These are phyloP conservation scores for Burhinus oedicnemus DNA, from an alignment of 2,113 vertebrate genomes.

Conservation along the genomic window DNA sequence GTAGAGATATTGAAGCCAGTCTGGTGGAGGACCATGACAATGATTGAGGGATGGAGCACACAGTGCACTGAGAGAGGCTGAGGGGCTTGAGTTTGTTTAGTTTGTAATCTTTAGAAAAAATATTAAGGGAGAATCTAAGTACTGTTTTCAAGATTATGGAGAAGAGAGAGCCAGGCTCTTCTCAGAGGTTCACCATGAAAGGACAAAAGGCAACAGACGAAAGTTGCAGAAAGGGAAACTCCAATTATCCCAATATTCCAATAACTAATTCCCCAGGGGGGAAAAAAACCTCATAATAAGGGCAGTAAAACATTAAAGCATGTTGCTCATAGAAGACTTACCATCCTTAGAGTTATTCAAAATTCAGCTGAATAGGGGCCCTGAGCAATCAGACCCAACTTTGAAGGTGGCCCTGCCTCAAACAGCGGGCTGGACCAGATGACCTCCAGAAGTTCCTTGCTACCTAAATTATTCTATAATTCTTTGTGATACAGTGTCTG, in stretches of 20 bases:
- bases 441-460: not conserved
- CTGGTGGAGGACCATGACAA: not conserved
- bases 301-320: not conserved
- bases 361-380: not conserved
- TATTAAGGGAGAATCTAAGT: not conserved
- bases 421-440: not conserved
- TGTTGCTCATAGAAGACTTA: not conserved
- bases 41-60: accelerated
- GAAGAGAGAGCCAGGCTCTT: not conserved
- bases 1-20: not conserved
- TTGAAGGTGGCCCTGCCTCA: not conserved
- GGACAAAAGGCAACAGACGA: not conserved
- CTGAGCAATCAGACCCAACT: not conserved
- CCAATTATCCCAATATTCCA: not conserved
- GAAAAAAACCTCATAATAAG: not conserved
- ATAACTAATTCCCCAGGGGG: too few species aligned
- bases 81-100: not conserved
- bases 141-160: not conserved
- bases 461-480: not conserved
- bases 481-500: not conserved
- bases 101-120: not conserved
- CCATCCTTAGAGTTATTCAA: not conserved
- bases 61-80: not conserved
- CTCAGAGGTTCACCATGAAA: not conserved
- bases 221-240: not conserved